Conservation (phyloP, 2,888 invertebrate species). For the Drosophila paramelanica region DNA sequence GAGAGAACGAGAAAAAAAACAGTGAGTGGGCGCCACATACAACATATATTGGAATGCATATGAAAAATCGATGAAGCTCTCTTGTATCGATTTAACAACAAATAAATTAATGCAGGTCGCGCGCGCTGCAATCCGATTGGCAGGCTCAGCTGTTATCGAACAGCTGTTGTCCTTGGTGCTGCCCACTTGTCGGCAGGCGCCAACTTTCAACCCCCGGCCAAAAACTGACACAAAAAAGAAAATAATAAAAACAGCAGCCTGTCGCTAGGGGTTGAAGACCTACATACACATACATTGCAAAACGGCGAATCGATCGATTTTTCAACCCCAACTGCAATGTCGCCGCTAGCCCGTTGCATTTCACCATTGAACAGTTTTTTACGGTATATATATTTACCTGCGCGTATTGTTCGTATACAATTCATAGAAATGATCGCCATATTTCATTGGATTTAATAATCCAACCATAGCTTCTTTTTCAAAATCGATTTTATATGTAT, state of each 20-base stretch:
- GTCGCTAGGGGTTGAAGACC: slow-evolving; percentile 69
- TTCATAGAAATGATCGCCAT: slow-evolving; percentile 85
- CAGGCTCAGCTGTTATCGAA: slow-evolving; percentile 28
- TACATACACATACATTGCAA: slow-evolving; percentile 49
- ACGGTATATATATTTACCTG: slow-evolving; percentile 68
- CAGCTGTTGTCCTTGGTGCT: slow-evolving; percentile 32
- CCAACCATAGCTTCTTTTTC: slow-evolving; percentile 79
- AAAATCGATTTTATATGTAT: slow-evolving; percentile 69
- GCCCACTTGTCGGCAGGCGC: slow-evolving; percentile 59
- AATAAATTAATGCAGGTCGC: slow-evolving; percentile 74
- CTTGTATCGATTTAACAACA: slow-evolving; percentile 50
- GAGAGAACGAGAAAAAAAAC: not conserved
- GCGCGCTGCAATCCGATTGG: slow-evolving; percentile 26
- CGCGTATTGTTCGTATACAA: slow-evolving; percentile 84
- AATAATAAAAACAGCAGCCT: not conserved
- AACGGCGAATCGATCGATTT: slow-evolving; percentile 72
- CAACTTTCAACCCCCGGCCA: slow-evolving; percentile 55
- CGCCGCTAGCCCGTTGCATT: slow-evolving; percentile 30
- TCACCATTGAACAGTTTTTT: slow-evolving; percentile 34
- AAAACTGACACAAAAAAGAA: not conserved
- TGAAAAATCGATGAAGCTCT: slow-evolving; percentile 14
- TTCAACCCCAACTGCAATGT: slow-evolving; percentile 59
- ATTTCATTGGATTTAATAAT: slow-evolving; percentile 84
- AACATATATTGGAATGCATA: not conserved
- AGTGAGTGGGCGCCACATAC: not conserved